Evolutionary conservation across 2,797 vertebrate genomes (phyloP), one percentile per base, ranked within the genome.

Genomic region (Sebastes umbrosus): DNA sequence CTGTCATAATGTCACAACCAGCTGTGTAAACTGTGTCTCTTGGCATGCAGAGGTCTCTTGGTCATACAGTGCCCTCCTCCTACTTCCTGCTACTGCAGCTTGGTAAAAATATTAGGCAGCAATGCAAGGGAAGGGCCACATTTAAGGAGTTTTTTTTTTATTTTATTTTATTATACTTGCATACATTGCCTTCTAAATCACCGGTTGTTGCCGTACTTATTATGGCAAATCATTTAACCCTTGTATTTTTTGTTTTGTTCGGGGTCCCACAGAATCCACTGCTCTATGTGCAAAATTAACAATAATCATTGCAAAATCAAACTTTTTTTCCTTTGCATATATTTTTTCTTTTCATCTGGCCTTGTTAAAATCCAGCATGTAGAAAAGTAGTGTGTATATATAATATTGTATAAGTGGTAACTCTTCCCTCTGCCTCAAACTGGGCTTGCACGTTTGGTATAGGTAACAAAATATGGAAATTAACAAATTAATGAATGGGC

Each of bases 1-100:
- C 72, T 32, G 43, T 81, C 63, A 57, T 77, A 67, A 77, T 82
- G 62, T 73, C 43, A 62, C 75, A 70, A 60, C 39, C 79, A 69
- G 67, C 57, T 84, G 77, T 69, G 80, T 34, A 59, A 79, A 83
- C 75, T 66, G 22, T 50, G 39, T 62, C 14, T 77, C 22, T 27
- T 84, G 50, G 69, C 66, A 75, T 60, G 22, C 32, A 67, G 62
- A 54, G 34, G 31, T 73, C 50, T 50, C 55, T 73, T 80, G 46
- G 79, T 86, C 75, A 55, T n/a, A 25, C 16, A 67, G n/a, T 55
- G 6, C 14, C 58, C 43, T 66, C 69, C 55, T 64, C 43, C 55
- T 58, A 5, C 39, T 80, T 84, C 55, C 65, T 80, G 57, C 24
- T 25, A 25, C 31, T 25, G 43, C 63, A 69, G 43, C 31, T 77